Evolutionary conservation across 2,888 invertebrate genomes (phyloP).

Genomic region (Ichneumoninae sp.): DNA sequence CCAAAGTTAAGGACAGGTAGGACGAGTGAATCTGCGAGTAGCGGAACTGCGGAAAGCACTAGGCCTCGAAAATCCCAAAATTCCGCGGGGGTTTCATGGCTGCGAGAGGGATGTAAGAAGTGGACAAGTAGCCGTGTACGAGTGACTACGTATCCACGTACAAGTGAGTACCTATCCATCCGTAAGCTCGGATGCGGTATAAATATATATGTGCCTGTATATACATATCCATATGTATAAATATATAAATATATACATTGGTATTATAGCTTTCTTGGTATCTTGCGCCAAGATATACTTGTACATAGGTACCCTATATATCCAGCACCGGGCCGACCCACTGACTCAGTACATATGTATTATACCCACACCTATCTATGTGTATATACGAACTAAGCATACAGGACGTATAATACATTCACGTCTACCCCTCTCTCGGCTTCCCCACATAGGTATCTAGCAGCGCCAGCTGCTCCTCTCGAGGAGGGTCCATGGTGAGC

Average conservation of each 20-base stretch:
- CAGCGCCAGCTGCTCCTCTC: constrained; percentile 60
- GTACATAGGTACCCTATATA: constrained; percentile 14
- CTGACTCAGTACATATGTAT: constrained; percentile 20
- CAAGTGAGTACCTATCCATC: constrained; percentile 52
- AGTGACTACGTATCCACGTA: constrained; percentile 39
- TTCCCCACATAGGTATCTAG: constrained; percentile 52
- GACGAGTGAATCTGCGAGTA: constrained; percentile 14
- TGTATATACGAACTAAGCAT: constrained; percentile 3
- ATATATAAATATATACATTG: not conserved
- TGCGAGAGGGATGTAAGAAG: constrained; percentile 22
- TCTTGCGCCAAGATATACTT: constrained; percentile 50
- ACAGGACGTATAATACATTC: constrained; percentile 22
- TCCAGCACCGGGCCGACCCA: constrained; percentile 19
- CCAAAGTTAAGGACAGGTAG: constrained; percentile 15
- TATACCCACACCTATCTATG: not conserved
- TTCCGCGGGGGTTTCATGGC: constrained; percentile 2
- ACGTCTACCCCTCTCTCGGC: constrained; percentile 14
- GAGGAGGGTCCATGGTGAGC: constrained; percentile 58
- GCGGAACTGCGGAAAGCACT: constrained; percentile 27
- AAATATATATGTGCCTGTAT: not conserved
- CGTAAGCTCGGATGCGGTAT: constrained; percentile 17
- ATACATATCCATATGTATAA: constrained; percentile 17
- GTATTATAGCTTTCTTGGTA: constrained; percentile 21
- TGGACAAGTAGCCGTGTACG: constrained; percentile 36
- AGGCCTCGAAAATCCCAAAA: constrained; percentile 28